Evolutionary conservation across 1,140 invertebrate genomes (phyloP).

Genomic region (Neodiprion lecontei): DNA sequence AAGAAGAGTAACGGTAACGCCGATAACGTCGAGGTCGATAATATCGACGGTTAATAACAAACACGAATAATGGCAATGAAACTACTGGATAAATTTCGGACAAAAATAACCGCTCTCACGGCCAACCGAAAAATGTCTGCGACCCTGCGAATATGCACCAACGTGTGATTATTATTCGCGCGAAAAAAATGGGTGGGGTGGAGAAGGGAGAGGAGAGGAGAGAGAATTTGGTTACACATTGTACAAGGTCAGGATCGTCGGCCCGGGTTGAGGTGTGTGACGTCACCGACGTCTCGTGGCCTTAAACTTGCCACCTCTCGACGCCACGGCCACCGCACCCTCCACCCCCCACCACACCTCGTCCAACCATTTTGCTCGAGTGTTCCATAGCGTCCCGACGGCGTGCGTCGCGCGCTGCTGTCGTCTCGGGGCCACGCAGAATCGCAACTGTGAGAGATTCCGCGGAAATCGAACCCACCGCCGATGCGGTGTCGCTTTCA

Average conservation of each 20-base stretch:
- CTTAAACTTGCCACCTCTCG: conserved; percentile 50
- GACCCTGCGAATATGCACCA: too few species aligned
- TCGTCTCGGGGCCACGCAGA: conserved; percentile 6
- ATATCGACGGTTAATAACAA: too few species aligned
- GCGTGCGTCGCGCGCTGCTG: conserved; percentile 11
- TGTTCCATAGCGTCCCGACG: background rate
- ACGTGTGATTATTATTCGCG: too few species aligned
- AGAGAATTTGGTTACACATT: conserved; percentile 31
- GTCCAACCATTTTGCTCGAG: conserved; percentile 16
- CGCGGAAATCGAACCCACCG: conserved; percentile 15
- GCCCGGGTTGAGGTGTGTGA: conserved; percentile 36
- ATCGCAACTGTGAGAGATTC: background rate
- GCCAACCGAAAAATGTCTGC: too few species aligned
- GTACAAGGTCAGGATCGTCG: conserved; percentile 52
- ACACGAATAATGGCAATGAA: too few species aligned
- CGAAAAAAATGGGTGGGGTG: conserved; percentile 20
- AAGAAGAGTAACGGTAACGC: too few species aligned
- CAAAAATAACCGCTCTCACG: too few species aligned
- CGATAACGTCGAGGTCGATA: too few species aligned
- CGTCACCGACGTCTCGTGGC: conserved; percentile 54
- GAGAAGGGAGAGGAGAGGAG: background rate
- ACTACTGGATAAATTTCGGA: too few species aligned
- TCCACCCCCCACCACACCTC: background rate
- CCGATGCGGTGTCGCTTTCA: background rate
- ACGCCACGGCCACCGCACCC: background rate